Base-by-base conservation (phyloP, 2,888 invertebrate species). In the Acleris literana region DNA sequence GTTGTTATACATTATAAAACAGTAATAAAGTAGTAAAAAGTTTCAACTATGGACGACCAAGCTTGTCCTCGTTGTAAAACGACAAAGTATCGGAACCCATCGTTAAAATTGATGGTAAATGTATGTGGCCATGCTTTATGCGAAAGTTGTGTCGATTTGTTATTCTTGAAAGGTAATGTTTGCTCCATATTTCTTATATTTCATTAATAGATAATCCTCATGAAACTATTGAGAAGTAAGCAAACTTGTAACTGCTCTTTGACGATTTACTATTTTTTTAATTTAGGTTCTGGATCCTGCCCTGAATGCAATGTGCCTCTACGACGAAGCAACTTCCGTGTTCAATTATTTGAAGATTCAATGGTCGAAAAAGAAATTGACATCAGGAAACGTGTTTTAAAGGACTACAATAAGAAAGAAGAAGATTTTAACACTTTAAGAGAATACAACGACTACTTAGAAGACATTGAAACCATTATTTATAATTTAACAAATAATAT, bases 111-210 rank as follows among this genome's bases (percentile, higher is more conserved):
- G 93, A 96, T 99, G 97, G 99, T 99, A 70, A 99, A 99, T 86
- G 96, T 98, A 64, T 99, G 99, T 89, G 99, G 99, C 39, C 99
- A 99, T 93, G 97, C 98, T 48, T 92, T 99, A 76, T 99, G 99
- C 91, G 99, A 99, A 90, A 98, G 96, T 83, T 99, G 99, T 92
- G 99, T 99, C 44, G 99, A 99, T 84, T 93, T 99, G 69, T 91
- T 99, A 39, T 99, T 99, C 91, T 94, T 98, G 18, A 98, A 99
- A 95, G 99, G 97, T 96, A 90, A 51, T 76, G 33, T 17, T 68
- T 46, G 25, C 20, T 9, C 29, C 43, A 57, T 6, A 29, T 11
- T 6, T 55, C 33, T 39, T 57, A 60, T 25, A 16, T 22, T 57
- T 18, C 11, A 4, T 13, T 18, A 9, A 25, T 46, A 39, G 18